A percentile compares a stretch with the other conserved stretches of the same genome.
These are phyloP conservation scores for Andrena camellia DNA, from an alignment of 2,888 invertebrate species.

Conservation along the genomic window DNA sequence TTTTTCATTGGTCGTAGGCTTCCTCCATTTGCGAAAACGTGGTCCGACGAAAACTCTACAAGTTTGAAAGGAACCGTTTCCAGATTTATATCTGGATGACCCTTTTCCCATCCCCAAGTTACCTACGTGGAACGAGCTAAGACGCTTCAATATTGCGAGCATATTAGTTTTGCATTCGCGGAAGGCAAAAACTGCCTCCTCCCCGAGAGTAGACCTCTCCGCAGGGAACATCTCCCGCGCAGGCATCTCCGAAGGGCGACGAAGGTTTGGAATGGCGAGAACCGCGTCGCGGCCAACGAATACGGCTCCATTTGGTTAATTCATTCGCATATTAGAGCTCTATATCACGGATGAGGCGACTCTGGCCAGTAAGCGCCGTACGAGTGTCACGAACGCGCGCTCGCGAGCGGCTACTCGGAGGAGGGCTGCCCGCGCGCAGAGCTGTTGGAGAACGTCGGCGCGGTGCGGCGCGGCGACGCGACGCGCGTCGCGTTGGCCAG, in stretches of 20 bases:
- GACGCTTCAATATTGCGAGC: no score
- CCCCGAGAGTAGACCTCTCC: no score
- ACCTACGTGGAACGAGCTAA: no score
- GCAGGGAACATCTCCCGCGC: neutral
- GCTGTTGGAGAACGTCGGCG: constrained; percentile 12
- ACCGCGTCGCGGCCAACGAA: neutral
- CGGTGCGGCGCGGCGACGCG: neutral
- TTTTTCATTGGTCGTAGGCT: neutral
- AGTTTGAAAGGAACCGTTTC: no score
- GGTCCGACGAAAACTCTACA: no score
- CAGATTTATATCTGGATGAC: no score
- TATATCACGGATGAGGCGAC: constrained; percentile 39
- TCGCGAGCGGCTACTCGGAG: constrained; percentile 3
- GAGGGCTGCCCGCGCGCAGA: constrained; percentile 13
- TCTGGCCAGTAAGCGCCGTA: constrained; percentile 22
- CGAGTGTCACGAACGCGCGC: constrained; percentile 21
- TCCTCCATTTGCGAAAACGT: neutral
- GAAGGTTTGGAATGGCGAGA: neutral
- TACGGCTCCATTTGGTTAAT: constrained; percentile 54
- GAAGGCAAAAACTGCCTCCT: no score
- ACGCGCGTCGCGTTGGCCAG: neutral
- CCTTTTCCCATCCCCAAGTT: no score
- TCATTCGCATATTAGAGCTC: constrained; percentile 54
- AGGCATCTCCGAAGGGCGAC: neutral
- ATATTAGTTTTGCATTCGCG: no score